A percentile compares a stretch with the other conserved stretches of the same genome.
phyloP scores from a whole-genome alignment of 2,797 vertebrate genomes.

The Parotocinclus haroldoi region DNA sequence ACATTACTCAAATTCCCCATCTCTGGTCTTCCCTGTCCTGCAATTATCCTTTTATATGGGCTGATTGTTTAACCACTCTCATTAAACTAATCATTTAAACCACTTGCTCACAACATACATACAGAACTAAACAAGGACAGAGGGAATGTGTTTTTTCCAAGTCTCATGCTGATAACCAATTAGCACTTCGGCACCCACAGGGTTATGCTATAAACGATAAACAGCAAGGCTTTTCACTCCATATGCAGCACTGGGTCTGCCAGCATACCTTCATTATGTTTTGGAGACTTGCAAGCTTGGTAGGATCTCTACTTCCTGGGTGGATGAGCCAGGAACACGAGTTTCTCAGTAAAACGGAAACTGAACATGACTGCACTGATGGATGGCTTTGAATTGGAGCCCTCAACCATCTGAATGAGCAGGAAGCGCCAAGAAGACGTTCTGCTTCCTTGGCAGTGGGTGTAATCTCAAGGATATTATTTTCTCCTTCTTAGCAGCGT shows the following conservation, averaged over 20 bases:
- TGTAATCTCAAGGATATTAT: not conserved
- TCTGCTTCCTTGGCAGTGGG: not conserved
- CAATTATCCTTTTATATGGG: slow-evolving; percentile 48
- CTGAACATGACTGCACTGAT: not conserved
- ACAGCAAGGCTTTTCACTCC: slow-evolving; percentile 39
- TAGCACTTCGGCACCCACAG: slow-evolving; percentile 39
- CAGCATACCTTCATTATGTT: not conserved
- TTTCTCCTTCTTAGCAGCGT: not conserved
- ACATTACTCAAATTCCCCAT: slow-evolving; percentile 23
- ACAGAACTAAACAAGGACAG: slow-evolving; percentile 37
- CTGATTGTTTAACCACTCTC: slow-evolving; percentile 49
- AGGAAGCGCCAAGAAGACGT: slow-evolving; percentile 1
- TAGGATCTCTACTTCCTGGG: not conserved
- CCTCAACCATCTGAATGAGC: not conserved
- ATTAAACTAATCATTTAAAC: slow-evolving; percentile 46
- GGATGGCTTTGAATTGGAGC: slow-evolving; percentile 2
- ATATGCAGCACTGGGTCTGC: not conserved
- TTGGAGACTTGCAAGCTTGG: not conserved
- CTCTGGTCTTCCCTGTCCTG: slow-evolving; percentile 39
- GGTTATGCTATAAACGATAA: not conserved
- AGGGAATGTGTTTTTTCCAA: slow-evolving; percentile 36
- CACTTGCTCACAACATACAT: slow-evolving; percentile 50
- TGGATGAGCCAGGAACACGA: not conserved
- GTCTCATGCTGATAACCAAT: slow-evolving; percentile 33
- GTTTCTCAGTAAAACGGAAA: not conserved